A percentile compares a stretch with the other conserved stretches of the same genome.
Conservation (phyloP, 2,888 invertebrate genomes). For the Torymus tubicola region DNA sequence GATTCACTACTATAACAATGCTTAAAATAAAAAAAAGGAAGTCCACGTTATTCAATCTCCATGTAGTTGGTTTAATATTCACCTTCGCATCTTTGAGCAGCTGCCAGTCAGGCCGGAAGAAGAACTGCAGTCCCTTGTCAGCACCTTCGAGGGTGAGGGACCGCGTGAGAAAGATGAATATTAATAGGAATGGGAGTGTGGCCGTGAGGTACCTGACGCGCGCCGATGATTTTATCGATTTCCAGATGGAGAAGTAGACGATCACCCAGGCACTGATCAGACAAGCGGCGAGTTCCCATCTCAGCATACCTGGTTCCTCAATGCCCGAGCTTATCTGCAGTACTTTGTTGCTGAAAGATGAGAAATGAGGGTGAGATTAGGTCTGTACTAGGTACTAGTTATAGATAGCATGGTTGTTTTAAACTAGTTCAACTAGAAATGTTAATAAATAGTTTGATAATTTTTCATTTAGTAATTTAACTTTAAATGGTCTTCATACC, state of each 20-base stretch:
- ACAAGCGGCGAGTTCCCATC: conserved; percentile 94
- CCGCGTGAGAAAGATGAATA: conserved; percentile 90
- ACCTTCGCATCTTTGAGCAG: conserved; percentile 89
- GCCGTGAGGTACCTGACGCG: conserved; percentile 94
- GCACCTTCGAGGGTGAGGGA: conserved; percentile 95
- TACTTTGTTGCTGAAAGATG: conserved; percentile 85
- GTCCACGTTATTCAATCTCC: background rate
- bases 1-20: no score
- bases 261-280: conserved; percentile 94
- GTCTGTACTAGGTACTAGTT: no score
- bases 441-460: no score
- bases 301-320: conserved; percentile 87
- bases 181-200: conserved; percentile 92
- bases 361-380: background rate
- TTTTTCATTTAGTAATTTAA: no score
- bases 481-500: no score
- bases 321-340: conserved; percentile 90
- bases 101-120: conserved; percentile 92
- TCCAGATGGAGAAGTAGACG: conserved; percentile 97
- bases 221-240: conserved; percentile 95
- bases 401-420: no score
- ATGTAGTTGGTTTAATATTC: conserved; percentile 55
- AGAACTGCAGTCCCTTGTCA: conserved; percentile 88
- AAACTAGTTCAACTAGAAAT: no score
- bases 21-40: background rate